These are phyloP conservation scores for Drosophila crucigera DNA, from an alignment of 2,888 invertebrate genomes.

Conservation along the genomic window DNA sequence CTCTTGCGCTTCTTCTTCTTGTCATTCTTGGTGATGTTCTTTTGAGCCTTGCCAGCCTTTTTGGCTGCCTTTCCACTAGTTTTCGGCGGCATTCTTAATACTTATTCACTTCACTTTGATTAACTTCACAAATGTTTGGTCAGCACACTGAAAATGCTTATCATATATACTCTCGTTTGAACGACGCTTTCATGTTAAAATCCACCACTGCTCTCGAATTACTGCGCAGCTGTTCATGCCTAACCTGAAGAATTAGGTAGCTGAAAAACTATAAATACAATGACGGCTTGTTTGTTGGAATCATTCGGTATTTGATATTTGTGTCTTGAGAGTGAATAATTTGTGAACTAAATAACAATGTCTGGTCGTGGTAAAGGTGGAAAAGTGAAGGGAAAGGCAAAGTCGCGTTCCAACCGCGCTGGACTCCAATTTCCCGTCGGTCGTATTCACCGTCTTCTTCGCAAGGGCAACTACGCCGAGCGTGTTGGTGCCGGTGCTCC, in stretches of 20 bases:
- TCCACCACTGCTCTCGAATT: too few relatives aligned
- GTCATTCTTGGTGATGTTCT: constrained; percentile 87
- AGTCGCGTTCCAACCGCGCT: constrained; percentile 87
- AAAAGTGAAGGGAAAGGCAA: constrained; percentile 87
- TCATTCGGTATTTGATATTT: too few relatives aligned
- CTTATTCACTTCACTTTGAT: constrained; percentile 14
- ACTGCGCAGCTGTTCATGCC: too few relatives aligned
- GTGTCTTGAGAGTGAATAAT: too few relatives aligned
- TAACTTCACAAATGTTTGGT: constrained; percentile 28
- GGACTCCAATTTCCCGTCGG: constrained; percentile 88
- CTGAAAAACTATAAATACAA: too few relatives aligned
- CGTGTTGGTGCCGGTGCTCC: constrained; percentile 87
- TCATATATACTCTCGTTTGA: not conserved
- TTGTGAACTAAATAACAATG: too few relatives aligned
- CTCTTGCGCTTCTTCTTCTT: constrained; percentile 86
- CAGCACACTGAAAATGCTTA: not conserved
- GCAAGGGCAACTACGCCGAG: constrained; percentile 87
- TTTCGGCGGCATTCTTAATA: constrained; percentile 77
- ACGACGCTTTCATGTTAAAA: too few relatives aligned
- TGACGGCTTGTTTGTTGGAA: too few relatives aligned
- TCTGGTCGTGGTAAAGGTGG: constrained; percentile 79
- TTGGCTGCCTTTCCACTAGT: constrained; percentile 85
- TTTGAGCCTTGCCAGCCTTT: constrained; percentile 87
- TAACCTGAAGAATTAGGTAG: too few relatives aligned
- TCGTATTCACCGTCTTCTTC: constrained; percentile 87